Evolutionary conservation across 1,140 invertebrate species (phyloP).

Genomic region (Trichomalopsis sarcophagae): DNA sequence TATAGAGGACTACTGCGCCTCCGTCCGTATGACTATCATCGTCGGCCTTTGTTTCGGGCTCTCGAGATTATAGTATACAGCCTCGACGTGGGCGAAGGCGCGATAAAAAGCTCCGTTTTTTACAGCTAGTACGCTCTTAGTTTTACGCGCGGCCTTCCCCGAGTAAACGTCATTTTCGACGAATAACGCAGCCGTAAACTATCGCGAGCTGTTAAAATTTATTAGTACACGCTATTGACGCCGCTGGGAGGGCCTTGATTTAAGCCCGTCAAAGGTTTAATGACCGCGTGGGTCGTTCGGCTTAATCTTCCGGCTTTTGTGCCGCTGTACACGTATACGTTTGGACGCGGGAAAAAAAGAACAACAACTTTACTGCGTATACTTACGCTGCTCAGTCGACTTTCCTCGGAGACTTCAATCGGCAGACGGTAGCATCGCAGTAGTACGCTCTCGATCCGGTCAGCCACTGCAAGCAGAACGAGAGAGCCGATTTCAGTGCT

Average conservation of each 20-base stretch:
- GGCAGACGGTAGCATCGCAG: neutral
- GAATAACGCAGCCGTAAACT: neutral
- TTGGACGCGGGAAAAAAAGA: too few relatives aligned
- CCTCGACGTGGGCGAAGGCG: too few relatives aligned
- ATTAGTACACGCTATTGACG: neutral
- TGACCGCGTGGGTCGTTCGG: neutral
- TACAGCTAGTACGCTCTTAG: neutral
- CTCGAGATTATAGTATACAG: neutral
- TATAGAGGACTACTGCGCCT: neutral
- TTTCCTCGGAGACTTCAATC: constrained; percentile 1
- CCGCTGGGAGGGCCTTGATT: neutral
- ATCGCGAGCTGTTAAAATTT: neutral
- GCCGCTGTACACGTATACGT: too few relatives aligned
- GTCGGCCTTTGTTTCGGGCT: neutral
- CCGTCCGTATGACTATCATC: neutral
- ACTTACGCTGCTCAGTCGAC: constrained; percentile 28
- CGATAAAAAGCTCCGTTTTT: neutral
- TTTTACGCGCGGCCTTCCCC: neutral
- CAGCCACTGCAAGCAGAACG: constrained; percentile 1
- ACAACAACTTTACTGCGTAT: neutral
- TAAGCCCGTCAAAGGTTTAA: neutral
- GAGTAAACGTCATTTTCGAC: neutral
- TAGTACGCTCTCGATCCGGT: constrained; percentile 9
- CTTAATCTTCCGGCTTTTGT: neutral
- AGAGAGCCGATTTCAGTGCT: neutral